Percentiles rank a stretch among this genome's conserved stretches.
These are phyloP conservation scores for Opisthocomus hoazin DNA, from an alignment of 2,113 vertebrate species.

Conservation along the genomic window DNA sequence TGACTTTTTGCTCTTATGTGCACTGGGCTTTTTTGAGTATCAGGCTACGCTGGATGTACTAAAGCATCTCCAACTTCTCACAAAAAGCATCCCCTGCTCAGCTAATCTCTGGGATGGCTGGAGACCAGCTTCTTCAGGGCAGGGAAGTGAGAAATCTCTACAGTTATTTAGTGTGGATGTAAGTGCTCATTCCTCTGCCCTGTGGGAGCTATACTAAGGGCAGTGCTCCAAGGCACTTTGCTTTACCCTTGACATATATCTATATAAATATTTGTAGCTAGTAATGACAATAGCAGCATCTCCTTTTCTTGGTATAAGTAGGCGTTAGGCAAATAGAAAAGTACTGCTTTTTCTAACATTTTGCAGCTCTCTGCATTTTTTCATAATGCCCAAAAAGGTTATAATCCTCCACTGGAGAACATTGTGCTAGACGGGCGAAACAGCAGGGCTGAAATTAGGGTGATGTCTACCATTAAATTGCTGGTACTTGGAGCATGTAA, in stretches of 20 bases:
- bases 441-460: not conserved
- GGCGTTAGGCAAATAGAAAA: not conserved
- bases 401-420: not conserved
- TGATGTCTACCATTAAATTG: not conserved
- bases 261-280: not conserved
- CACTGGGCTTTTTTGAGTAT: not conserved
- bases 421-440: not conserved
- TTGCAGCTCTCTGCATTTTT: not conserved
- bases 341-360: not conserved
- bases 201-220: not conserved
- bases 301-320: not conserved
- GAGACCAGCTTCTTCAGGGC: not conserved
- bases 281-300: not conserved
- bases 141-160: not conserved
- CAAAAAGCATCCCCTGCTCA: not conserved
- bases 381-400: not conserved
- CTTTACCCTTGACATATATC: not conserved
- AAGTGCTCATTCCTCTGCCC: not conserved
- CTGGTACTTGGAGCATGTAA: not conserved
- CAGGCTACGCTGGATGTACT: too few species aligned
- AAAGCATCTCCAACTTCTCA: not conserved
- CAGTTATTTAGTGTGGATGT: rapidly evolving
- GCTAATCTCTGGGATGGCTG: not conserved
- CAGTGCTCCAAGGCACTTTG: not conserved
- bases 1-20: not conserved